Percentiles rank a stretch among this genome's conserved stretches.
Conservation (phyloP, 92 coral and sea anemone genomes). For the Zoanthus sociatus region DNA sequence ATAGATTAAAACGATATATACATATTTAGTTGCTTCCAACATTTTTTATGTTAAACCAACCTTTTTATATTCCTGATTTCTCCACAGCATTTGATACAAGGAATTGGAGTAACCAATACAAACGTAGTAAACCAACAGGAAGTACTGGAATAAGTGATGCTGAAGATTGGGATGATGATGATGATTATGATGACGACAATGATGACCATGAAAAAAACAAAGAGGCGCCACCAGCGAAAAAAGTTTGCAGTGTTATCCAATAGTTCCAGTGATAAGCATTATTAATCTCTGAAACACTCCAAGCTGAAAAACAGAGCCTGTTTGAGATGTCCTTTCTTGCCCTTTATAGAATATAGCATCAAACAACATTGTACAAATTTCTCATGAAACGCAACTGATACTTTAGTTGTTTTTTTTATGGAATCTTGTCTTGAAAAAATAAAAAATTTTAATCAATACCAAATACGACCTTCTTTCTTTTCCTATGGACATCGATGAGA, state of each 20-base stretch:
- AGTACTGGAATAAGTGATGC: constrained; percentile 6
- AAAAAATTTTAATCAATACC: too few species aligned
- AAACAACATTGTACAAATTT: not conserved
- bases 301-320: not conserved
- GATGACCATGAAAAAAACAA: not conserved
- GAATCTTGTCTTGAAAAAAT: not conserved
- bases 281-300: not conserved
- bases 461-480: not conserved
- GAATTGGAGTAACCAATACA: not conserved
- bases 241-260: not conserved
- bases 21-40: not conserved
- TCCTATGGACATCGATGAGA: not conserved
- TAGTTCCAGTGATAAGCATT: not conserved
- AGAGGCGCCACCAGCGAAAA: not conserved
- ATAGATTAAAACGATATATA: constrained; percentile 1
- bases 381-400: too few species aligned
- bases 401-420: not conserved
- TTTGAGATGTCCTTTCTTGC: not conserved
- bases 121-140: constrained; percentile 8
- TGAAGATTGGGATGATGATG: not conserved
- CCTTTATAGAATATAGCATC: not conserved
- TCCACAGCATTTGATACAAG: constrained; percentile 1
- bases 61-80: not conserved
- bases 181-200: not conserved
- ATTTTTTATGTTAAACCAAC: not conserved